Evolutionary conservation across 2,797 vertebrate species (phyloP).

Genomic region (Sebastes paucispinis): DNA sequence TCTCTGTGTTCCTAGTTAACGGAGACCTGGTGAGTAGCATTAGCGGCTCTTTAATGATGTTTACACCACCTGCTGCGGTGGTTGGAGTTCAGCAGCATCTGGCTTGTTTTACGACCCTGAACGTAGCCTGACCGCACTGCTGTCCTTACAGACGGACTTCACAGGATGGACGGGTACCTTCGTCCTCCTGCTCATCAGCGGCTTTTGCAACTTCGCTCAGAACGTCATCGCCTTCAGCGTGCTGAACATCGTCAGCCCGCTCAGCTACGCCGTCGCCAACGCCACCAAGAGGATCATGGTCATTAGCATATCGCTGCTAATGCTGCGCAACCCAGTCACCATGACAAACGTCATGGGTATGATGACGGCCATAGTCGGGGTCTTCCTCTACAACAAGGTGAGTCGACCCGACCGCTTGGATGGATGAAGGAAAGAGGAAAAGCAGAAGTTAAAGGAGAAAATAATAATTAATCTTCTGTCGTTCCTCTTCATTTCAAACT

Average conservation of each 20-base stretch:
- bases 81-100: not conserved
- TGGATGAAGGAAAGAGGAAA: not conserved
- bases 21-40: slow-evolving; percentile 89
- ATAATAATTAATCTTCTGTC: not conserved
- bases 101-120: not conserved
- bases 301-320: slow-evolving; percentile 93
- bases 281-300: slow-evolving; percentile 99
- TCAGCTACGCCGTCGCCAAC: slow-evolving; percentile 98
- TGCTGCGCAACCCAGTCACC: slow-evolving; percentile 95
- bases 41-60: not conserved
- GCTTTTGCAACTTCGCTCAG: slow-evolving; percentile 98
- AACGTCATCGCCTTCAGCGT: slow-evolving; percentile 98
- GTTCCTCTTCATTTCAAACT: not conserved
- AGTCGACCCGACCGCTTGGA: slow-evolving; percentile 1
- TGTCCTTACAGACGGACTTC: slow-evolving; percentile 78
- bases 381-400: slow-evolving; percentile 98
- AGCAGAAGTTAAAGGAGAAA: not conserved
- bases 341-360: slow-evolving; percentile 93
- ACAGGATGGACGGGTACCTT: slow-evolving; percentile 89
- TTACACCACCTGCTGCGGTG: not conserved
- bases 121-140: not conserved
- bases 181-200: slow-evolving; percentile 92
- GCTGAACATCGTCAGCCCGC: slow-evolving; percentile 94
- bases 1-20: slow-evolving; percentile 93
- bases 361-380: slow-evolving; percentile 96